These are phyloP conservation scores for Stomatorhinus walkeri DNA, from an alignment of 2,797 vertebrate species.

Conservation along the genomic window DNA sequence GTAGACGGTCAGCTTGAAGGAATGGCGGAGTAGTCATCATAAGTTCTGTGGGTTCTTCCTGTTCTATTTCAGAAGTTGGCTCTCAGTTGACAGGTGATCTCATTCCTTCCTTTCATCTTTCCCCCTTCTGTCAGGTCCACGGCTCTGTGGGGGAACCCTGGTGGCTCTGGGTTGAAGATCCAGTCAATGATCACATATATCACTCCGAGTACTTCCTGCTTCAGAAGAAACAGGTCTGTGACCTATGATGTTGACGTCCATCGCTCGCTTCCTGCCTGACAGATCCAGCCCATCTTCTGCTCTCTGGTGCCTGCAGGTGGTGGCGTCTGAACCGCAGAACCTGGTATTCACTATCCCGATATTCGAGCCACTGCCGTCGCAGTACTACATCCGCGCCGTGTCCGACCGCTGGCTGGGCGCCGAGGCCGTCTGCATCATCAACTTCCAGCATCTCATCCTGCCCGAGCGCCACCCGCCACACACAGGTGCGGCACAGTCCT, in stretches of 20 bases:
- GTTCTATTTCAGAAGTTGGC: neutral
- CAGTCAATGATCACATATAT: conserved; percentile 94
- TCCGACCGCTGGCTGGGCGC: conserved; percentile 94
- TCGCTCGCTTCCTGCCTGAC: neutral
- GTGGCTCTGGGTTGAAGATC: conserved; percentile 99
- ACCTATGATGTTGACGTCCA: neutral
- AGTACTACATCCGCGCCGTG: conserved; percentile 92
- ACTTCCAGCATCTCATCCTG: conserved; percentile 94
- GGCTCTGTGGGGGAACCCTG: conserved; percentile 91
- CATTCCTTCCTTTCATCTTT: neutral
- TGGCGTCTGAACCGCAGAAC: conserved; percentile 76
- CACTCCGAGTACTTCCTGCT: conserved; percentile 93
- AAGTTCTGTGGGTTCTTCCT: neutral
- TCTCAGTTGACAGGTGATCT: neutral
- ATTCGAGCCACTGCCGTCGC: conserved; percentile 92
- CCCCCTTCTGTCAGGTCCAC: conserved; percentile 60
- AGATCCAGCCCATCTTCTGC: neutral
- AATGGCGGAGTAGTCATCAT: neutral
- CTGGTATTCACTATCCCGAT: conserved; percentile 96
- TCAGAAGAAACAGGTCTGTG: conserved; percentile 87
- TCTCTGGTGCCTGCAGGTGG: conserved; percentile 61
- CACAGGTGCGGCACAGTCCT: conserved; percentile 65
- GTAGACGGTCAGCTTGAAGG: neutral
- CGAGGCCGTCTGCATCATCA: conserved; percentile 88
- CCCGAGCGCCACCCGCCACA: conserved; percentile 95